These are phyloP conservation scores for Lates calcarifer DNA, from an alignment of 2,113 vertebrate genomes.

Conservation along the genomic window DNA sequence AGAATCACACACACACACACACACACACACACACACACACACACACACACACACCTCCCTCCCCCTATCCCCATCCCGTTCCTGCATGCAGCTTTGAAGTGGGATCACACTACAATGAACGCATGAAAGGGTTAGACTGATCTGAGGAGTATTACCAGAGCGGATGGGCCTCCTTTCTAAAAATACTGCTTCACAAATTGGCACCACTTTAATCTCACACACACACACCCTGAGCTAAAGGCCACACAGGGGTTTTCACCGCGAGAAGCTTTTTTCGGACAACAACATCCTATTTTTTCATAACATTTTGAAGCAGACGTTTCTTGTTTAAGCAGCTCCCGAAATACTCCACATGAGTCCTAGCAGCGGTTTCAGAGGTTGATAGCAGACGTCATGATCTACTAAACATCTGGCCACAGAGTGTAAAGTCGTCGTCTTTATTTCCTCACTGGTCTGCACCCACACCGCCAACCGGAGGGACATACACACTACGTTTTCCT, in stretches of 20 bases:
- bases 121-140: slow-evolving; percentile 79
- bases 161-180: slow-evolving; percentile 62
- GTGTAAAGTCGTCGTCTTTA: slow-evolving; percentile 9
- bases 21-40: no score
- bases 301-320: neutral
- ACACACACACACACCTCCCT: no score
- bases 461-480: slow-evolving; percentile 11
- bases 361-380: slow-evolving; percentile 6
- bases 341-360: neutral
- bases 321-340: neutral
- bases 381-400: neutral
- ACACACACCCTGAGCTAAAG: slow-evolving; percentile 5
- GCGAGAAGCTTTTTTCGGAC: slow-evolving; percentile 1
- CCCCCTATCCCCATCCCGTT: slow-evolving; percentile 20
- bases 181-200: slow-evolving; percentile 81
- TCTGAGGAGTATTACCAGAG: slow-evolving; percentile 74
- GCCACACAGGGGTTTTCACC: neutral
- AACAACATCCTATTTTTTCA: neutral
- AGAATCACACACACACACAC: slow-evolving; percentile 23
- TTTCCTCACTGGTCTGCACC: neutral
- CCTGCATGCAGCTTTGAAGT: slow-evolving; percentile 80
- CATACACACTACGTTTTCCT: slow-evolving; percentile 32
- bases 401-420: neutral
- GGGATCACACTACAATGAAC: slow-evolving; percentile 76
- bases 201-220: slow-evolving; percentile 71